phyloP scores from a whole-genome alignment of 2,888 invertebrate genomes.

The Xanthia icteritia region DNA sequence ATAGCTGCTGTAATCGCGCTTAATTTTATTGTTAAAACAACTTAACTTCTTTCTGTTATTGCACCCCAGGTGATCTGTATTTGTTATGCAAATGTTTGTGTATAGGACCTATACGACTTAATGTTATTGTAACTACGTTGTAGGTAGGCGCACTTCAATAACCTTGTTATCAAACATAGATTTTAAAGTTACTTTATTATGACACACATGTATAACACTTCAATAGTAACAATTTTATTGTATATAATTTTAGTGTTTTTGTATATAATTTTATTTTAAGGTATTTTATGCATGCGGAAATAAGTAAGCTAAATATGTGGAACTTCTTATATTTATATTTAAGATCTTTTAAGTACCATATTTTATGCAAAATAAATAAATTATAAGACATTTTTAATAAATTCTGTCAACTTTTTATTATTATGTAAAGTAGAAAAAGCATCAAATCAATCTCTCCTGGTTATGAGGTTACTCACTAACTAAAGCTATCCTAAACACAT shows the following conservation, averaged over 20 bases:
- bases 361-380: too few species aligned
- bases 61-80: not conserved
- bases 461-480: not conserved
- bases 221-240: too few species aligned
- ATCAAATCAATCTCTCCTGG: not conserved
- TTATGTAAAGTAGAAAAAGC: not conserved
- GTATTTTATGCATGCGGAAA: too few species aligned
- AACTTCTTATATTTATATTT: too few species aligned
- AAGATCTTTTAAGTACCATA: too few species aligned
- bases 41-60: conserved; percentile 6
- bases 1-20: not conserved
- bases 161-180: conserved; percentile 10
- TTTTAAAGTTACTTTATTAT: conserved; percentile 4
- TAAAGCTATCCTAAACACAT: not conserved
- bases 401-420: not conserved
- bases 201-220: not conserved
- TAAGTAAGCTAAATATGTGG: too few species aligned
- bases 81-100: conserved; percentile 26
- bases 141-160: conserved; percentile 30
- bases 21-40: not conserved
- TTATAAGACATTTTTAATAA: not conserved
- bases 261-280: too few species aligned
- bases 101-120: not conserved
- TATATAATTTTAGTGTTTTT: too few species aligned
- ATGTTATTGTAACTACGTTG: conserved; percentile 49